Evolutionary conservation across 2,113 vertebrate species (phyloP), one percentile per base, ranked within the genome.

Genomic region (Bolborhynchus lineola): DNA sequence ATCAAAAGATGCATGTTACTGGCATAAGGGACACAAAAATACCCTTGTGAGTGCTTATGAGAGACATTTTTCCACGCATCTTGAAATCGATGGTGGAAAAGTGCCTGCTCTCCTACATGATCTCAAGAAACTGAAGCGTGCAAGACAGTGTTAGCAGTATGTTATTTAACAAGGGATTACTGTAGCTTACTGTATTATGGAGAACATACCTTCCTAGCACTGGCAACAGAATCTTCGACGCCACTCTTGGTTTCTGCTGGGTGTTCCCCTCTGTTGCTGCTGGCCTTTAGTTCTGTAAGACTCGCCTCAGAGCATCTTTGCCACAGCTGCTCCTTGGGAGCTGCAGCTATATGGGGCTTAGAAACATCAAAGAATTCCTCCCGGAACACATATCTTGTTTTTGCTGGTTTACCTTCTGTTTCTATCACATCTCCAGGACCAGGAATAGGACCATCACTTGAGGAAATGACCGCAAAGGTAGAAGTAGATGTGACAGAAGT

Each of bases 291-390:
- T 68, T 72, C 82, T 16, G 39, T 20, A 11, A 67, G 33, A 65
- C 39, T 63, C 70, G 52, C 64, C 46, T 82, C 82, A 46, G 74
- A 46, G 62, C 59, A 89, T 15, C 42, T 93, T 87, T 77, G 97
- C 35, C 72, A 90, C 31, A 70, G 67, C 64, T 90, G 96, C 37
- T 91, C 44, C 60, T 57, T 59, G 67, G 78, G 19, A 76, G 85
- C 39, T 82, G 92, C 37, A 84, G 90, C 85, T 91, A 98, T 97
- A 77, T 97, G 84, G 46, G 98, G 98, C 75, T 97, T 92, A 41
- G 42, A 92, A 71, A 98, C 2, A 9, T 94, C 76, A 95, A 98
- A 98, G 65, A 98, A 97, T 47, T 98, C 98, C 82, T 97, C 63
- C 64, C 96, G 96, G 94, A 98, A 98, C 44, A 93, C 16, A 0